These are phyloP conservation scores for Bombus sylvicola DNA, from an alignment of 1,140 invertebrate species.

Conservation along the genomic window DNA sequence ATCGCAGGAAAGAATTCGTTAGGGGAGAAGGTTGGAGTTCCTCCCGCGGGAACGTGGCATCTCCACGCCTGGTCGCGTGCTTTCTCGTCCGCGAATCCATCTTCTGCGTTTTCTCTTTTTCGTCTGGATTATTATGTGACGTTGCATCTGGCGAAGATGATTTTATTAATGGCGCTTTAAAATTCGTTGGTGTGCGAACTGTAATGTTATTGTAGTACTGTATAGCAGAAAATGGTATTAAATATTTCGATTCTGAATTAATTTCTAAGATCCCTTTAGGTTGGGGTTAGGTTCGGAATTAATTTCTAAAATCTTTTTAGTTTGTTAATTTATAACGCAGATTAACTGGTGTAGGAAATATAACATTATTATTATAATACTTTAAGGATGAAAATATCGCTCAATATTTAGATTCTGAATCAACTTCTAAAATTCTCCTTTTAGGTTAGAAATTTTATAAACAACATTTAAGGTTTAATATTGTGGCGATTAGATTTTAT, in stretches of 20 bases:
- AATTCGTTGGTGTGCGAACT: background rate
- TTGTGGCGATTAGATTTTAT: no score
- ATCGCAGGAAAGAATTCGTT: conserved; percentile 38
- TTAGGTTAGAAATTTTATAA: no score
- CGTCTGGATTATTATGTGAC: background rate
- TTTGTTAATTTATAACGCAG: background rate
- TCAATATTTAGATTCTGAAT: no score
- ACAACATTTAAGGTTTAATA: no score
- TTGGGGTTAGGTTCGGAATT: background rate
- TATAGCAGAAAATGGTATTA: no score
- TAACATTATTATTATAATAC: background rate
- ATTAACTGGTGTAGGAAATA: no score
- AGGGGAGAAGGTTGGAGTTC: background rate
- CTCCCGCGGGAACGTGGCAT: background rate
- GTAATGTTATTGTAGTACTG: background rate
- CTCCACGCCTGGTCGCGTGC: conserved; percentile 9
- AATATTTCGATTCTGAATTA: background rate
- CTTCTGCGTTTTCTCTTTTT: background rate
- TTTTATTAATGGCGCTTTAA: background rate
- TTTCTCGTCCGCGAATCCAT: background rate
- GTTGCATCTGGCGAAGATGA: background rate
- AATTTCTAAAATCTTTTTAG: background rate
- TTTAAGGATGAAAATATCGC: no score
- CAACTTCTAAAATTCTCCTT: no score
- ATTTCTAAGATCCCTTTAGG: no score